Base-by-base conservation (phyloP, 2,113 vertebrate species). In the Entomyzon cyanotis region DNA sequence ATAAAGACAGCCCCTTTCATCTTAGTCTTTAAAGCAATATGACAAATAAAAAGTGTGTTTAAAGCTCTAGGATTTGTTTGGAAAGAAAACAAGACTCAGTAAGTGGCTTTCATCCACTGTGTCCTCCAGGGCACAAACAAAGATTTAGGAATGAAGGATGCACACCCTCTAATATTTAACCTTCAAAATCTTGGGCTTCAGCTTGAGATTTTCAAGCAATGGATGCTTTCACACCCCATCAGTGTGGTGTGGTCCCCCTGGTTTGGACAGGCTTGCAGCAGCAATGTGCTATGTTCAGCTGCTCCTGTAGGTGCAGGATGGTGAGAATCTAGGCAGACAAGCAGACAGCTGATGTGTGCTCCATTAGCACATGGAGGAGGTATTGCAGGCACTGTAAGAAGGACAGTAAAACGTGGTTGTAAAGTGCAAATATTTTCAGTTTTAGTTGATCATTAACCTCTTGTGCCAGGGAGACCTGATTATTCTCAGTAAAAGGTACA, bases 241-340 rank as follows among this genome's bases (percentile, higher is more conserved):
- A 22, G 21, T 15, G 16, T 2, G 3, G 55, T 24, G 7, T 70
- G 47, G 0, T 17, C 3, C 2, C 13, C 22, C 31, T 6, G 3
- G 11, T 37, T 55, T 30, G 69, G 52, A 64, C 20, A 41, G 7
- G 17, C n/a, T 56, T 56, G 25, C 58, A 85, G 25, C 58, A 85
- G 49, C 28, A 65, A 16, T 5, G 6, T 42, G 55, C 5, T 56
- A 4, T 4, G 3, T 59, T 15, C 2, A 3, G 16, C 56, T 42
- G 37, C 37, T 75, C 13, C 37, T 71, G 27, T 31, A 79, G 53
- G 37, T 49, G 25, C 37, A 46, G 44, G 22, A 56, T 20, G 20
- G 58, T 8, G 14, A 85, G 70, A 69, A 24, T 19, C 31, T 62
- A 47, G 25, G 59, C 25, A 83, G 46, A 39, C 0, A 1, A 67